These are phyloP conservation scores for Acromyrmex charruanus DNA, from an alignment of 1,140 invertebrate genomes.

Conservation along the genomic window DNA sequence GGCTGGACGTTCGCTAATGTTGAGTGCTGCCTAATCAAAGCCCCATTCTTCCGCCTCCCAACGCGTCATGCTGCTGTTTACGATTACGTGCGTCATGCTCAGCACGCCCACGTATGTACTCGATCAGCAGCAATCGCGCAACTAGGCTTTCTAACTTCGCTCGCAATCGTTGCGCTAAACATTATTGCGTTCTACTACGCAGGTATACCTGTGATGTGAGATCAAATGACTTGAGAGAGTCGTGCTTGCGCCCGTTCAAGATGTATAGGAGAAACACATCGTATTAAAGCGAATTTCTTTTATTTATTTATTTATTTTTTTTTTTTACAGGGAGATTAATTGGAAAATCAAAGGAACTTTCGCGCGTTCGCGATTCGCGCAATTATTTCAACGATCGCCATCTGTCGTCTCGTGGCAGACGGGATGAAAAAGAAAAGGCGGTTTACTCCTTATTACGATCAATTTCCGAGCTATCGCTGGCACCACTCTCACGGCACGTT, in stretches of 20 bases:
- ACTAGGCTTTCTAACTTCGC: slow-evolving; percentile 3
- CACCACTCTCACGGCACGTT: slow-evolving; percentile 37
- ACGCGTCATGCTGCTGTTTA: slow-evolving; percentile 52
- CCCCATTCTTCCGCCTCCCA: slow-evolving; percentile 59
- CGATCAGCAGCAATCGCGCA: slow-evolving; percentile 41
- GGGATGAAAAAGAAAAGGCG: slow-evolving; percentile 2
- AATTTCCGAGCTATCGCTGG: slow-evolving; percentile 43
- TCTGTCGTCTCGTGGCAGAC: slow-evolving; percentile 36
- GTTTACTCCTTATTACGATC: slow-evolving; percentile 50
- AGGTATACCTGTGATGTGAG: background rate
- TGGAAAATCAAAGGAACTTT: background rate
- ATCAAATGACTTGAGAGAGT: background rate
- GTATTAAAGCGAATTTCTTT: background rate
- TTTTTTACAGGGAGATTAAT: background rate
- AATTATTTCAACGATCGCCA: slow-evolving; percentile 45
- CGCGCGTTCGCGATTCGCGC: slow-evolving; percentile 24
- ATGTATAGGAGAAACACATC: background rate
- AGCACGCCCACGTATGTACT: slow-evolving; percentile 61
- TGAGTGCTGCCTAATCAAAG: slow-evolving; percentile 57
- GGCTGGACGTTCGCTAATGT: slow-evolving; percentile 48
- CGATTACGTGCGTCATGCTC: slow-evolving; percentile 60
- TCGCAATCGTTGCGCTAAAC: slow-evolving; percentile 16
- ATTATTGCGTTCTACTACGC: slow-evolving; percentile 17
- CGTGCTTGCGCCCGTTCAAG: background rate
- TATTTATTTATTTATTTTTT: background rate